Evolutionary conservation across 2,888 invertebrate genomes (phyloP).

Genomic region (Troides aeacus): DNA sequence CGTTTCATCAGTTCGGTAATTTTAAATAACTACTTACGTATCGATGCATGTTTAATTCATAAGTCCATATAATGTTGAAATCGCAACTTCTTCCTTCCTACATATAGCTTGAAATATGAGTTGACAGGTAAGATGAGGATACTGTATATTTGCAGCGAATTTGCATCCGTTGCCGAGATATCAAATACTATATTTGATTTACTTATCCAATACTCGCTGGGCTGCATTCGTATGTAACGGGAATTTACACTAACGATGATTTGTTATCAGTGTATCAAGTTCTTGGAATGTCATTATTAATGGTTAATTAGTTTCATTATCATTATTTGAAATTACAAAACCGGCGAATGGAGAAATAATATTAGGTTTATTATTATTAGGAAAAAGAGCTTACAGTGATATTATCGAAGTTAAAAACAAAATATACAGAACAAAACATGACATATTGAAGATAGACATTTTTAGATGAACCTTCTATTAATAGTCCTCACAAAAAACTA

Average conservation of each 20-base stretch:
- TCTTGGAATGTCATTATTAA: constrained; percentile 26
- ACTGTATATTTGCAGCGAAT: constrained; percentile 14
- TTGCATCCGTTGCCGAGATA: constrained; percentile 22
- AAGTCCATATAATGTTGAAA: constrained; percentile 37
- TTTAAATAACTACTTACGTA: constrained; percentile 29
- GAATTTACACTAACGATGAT: constrained; percentile 27
- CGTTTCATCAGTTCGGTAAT: constrained; percentile 43
- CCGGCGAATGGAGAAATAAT: background rate
- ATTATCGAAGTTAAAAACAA: background rate
- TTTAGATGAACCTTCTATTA: too few species aligned
- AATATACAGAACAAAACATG: background rate
- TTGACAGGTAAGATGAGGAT: constrained; percentile 20
- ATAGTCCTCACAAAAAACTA: too few species aligned
- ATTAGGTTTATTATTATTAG: background rate
- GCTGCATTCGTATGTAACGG: constrained; percentile 27
- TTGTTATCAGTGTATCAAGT: constrained; percentile 21
- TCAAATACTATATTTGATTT: constrained; percentile 26
- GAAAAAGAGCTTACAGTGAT: background rate
- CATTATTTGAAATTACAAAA: background rate
- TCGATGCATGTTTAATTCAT: constrained; percentile 38
- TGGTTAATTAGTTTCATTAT: constrained; percentile 8
- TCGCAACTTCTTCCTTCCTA: constrained; percentile 26
- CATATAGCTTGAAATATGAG: constrained; percentile 9
- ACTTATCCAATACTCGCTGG: constrained; percentile 21
- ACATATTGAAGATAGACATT: too few species aligned